A percentile compares a stretch with the other conserved stretches of the same genome.
phyloP scores from a whole-genome alignment of 2,113 vertebrate genomes.

The Nyctereutes procyonoides region DNA sequence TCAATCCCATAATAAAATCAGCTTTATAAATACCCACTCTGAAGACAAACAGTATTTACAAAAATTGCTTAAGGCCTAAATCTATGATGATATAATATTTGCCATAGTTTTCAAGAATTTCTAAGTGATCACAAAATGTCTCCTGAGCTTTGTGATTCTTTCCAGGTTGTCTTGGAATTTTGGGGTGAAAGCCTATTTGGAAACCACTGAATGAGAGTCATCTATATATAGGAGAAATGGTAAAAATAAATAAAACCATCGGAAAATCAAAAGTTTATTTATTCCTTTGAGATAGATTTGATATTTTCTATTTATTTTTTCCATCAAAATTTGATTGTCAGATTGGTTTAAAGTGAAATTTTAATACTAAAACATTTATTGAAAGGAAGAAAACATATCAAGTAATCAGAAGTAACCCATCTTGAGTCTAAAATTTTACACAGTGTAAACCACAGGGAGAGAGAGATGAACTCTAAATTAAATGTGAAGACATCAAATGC shows the following conservation, averaged over 20 bases:
- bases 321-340: conserved; percentile 3
- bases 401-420: neutral
- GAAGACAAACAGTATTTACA: neutral
- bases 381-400: neutral
- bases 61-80: neutral
- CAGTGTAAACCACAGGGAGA: neutral
- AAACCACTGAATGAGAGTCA: neutral
- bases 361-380: neutral
- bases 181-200: neutral
- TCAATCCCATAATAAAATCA: neutral
- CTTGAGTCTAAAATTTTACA: neutral
- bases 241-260: neutral
- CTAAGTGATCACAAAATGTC: neutral
- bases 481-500: neutral
- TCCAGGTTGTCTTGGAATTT: neutral
- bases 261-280: conserved; percentile 19
- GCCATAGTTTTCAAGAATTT: neutral
- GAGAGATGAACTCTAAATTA: neutral
- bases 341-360: neutral
- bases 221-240: neutral
- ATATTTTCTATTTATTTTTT: conserved; percentile 9
- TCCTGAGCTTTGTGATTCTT: neutral
- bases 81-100: neutral
- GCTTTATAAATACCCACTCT: neutral
- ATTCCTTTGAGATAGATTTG: neutral